A percentile compares a stretch with the other conserved stretches of the same genome.
phyloP scores from a whole-genome alignment of 2,113 vertebrate species.

The Nothobranchius furzeri region DNA sequence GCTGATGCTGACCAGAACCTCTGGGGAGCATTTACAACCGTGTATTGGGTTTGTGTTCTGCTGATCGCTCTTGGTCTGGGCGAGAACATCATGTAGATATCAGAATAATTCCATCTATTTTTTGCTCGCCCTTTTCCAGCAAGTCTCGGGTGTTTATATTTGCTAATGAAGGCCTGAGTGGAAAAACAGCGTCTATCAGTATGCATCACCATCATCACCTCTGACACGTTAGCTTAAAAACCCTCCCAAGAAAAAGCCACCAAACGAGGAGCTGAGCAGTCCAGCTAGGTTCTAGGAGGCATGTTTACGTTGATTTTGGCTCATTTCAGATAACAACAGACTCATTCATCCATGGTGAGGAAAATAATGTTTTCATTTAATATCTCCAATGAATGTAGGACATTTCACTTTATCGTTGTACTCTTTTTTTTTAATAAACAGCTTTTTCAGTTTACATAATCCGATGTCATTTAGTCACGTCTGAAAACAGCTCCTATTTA shows the following conservation, averaged over 20 bases:
- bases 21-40: no score
- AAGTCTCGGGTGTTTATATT: conserved; percentile 73
- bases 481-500: conserved; percentile 26
- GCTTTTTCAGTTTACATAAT: conserved; percentile 37
- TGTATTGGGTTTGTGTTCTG: no score
- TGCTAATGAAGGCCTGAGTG: conserved; percentile 69
- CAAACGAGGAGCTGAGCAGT: not conserved
- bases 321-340: conserved; percentile 41
- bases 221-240: conserved; percentile 57
- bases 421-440: conserved; percentile 28
- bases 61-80: no score
- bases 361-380: conserved; percentile 16
- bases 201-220: conserved; percentile 70
- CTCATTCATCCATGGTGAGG: conserved; percentile 56
- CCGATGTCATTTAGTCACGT: conserved; percentile 21
- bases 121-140: conserved; percentile 72
- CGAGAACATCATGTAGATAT: conserved; percentile 4
- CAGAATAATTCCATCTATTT: conserved; percentile 77
- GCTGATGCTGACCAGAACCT: no score
- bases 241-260: conserved; percentile 43
- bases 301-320: conserved; percentile 43
- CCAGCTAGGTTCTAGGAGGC: not conserved
- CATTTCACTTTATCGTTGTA: conserved; percentile 37
- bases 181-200: conserved; percentile 69
- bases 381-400: not conserved